These are phyloP conservation scores for Apogon talboti DNA, from an alignment of 2,797 vertebrate species.

Conservation along the genomic window DNA sequence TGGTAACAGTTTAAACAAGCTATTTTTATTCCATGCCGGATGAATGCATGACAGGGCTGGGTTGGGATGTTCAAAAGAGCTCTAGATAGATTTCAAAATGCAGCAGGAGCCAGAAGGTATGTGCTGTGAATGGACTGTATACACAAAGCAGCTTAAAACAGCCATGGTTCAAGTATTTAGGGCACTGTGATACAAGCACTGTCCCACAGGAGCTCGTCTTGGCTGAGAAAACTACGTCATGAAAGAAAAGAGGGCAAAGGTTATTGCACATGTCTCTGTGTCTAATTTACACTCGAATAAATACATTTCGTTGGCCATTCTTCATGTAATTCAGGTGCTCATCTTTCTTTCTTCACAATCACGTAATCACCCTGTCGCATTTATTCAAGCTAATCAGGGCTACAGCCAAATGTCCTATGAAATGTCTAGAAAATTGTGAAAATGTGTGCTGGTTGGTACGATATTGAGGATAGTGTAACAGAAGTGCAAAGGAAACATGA, in stretches of 20 bases:
- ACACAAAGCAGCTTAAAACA: slow-evolving; percentile 57
- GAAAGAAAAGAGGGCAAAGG: slow-evolving; percentile 2
- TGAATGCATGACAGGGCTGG: slow-evolving; percentile 47
- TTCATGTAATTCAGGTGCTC: not conserved
- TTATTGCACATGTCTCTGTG: slow-evolving; percentile 13
- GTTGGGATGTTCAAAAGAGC: slow-evolving; percentile 59
- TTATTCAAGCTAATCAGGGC: too few species aligned
- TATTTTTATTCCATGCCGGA: slow-evolving; percentile 73
- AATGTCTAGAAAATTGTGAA: not conserved
- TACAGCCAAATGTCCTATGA: too few species aligned
- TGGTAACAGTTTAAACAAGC: slow-evolving; percentile 81
- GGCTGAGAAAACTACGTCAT: slow-evolving; percentile 1
- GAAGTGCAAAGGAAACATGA: too few species aligned
- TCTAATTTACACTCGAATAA: not conserved
- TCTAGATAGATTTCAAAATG: slow-evolving; percentile 62
- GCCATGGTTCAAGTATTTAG: slow-evolving; percentile 54
- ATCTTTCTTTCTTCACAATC: not conserved
- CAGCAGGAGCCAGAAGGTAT: slow-evolving; percentile 53
- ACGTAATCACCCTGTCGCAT: too few species aligned
- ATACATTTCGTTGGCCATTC: slow-evolving; percentile 11
- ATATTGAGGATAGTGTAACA: too few species aligned
- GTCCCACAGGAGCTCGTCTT: not conserved
- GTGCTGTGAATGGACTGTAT: slow-evolving; percentile 52
- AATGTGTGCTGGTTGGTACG: too few species aligned
- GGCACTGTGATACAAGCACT: slow-evolving; percentile 28